Conservation (phyloP, 2,797 vertebrate species). For the Benthosema pterotum region DNA sequence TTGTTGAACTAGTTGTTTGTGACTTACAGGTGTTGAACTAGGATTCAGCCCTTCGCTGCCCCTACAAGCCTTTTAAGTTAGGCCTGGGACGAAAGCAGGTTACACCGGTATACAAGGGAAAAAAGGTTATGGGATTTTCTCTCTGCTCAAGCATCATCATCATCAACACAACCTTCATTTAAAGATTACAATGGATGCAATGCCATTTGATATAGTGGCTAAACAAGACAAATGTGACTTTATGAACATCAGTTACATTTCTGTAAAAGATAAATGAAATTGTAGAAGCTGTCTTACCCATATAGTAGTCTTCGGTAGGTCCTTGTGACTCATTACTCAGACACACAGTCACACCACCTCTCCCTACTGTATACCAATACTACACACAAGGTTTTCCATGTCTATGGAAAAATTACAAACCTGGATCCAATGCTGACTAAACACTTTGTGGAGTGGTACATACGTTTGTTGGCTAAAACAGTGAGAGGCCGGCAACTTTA, state of each 20-base stretch:
- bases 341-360: conserved; percentile 40
- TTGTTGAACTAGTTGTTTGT: conserved; percentile 91
- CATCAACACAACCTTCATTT: conserved; percentile 62
- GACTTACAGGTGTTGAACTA: conserved; percentile 99
- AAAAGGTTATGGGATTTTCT: conserved; percentile 80
- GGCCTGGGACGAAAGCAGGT: conserved; percentile 99
- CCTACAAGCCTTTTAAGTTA: conserved; percentile 99
- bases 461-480: background rate
- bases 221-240: conserved; percentile 57
- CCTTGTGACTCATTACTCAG: conserved; percentile 55
- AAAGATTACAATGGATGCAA: conserved; percentile 42
- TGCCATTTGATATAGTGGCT: conserved; percentile 61
- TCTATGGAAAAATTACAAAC: background rate
- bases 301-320: conserved; percentile 67
- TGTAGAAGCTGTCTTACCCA: conserved; percentile 86
- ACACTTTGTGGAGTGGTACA: background rate
- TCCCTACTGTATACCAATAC: conserved; percentile 43
- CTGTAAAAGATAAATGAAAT: conserved; percentile 83
- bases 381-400: conserved; percentile 70
- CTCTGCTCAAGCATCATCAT: conserved; percentile 71
- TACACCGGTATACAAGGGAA: conserved; percentile 93
- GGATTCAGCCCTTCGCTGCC: conserved; percentile 98
- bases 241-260: conserved; percentile 72
- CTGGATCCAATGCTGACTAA: background rate
- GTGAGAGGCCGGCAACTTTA: background rate